These are phyloP conservation scores for Sebastes dallii DNA, from an alignment of 2,797 vertebrate genomes.

Conservation along the genomic window DNA sequence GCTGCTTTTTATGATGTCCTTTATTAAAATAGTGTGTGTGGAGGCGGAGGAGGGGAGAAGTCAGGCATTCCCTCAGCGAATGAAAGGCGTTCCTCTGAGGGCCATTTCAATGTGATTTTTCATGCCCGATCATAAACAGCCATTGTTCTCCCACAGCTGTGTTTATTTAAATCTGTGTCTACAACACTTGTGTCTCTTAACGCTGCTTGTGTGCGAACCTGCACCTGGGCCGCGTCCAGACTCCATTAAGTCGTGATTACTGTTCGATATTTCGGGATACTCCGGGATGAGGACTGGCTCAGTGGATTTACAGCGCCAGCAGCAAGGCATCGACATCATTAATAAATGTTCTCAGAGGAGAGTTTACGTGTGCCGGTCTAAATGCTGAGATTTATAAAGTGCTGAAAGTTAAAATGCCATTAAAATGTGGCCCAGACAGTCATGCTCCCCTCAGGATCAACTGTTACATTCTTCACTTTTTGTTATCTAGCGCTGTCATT, in stretches of 20 bases:
- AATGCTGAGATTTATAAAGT: background rate
- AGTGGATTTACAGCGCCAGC: background rate
- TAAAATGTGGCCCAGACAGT: background rate
- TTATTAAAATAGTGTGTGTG: conserved; percentile 49
- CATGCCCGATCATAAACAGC: conserved; percentile 54
- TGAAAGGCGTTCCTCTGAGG: conserved; percentile 49
- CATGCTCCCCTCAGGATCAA: background rate
- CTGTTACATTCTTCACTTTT: background rate
- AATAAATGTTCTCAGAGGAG: background rate
- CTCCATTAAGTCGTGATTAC: conserved; percentile 13
- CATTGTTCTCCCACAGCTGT: conserved; percentile 64
- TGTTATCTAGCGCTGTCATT: background rate
- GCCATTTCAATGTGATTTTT: conserved; percentile 31
- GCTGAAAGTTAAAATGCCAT: background rate
- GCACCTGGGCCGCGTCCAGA: conserved; percentile 19
- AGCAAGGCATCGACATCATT: background rate
- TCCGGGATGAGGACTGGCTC: conserved; percentile 10
- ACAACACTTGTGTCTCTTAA: conserved; percentile 25
- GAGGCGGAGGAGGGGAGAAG: background rate
- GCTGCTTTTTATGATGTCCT: conserved; percentile 47
- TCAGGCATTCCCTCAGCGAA: conserved; percentile 44
- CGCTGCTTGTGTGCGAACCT: conserved; percentile 34
- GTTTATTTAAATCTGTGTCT: conserved; percentile 59
- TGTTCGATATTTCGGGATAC: conserved; percentile 9
- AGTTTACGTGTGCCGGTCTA: background rate